phyloP scores from a whole-genome alignment of 1,140 invertebrate genomes.

The Oryctes rhinoceros region DNA sequence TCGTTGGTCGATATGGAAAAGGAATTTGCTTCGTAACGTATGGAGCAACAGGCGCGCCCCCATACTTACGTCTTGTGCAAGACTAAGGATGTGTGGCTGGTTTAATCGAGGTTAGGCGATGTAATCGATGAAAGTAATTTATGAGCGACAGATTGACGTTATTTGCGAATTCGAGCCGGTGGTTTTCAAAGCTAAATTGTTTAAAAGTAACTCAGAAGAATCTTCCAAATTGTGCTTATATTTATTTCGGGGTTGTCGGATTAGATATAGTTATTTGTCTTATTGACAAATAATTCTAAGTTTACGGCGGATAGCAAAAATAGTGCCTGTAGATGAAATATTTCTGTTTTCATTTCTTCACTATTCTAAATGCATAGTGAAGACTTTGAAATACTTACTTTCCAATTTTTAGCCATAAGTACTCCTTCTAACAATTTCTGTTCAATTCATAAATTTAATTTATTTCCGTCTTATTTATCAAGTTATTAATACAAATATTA shows the following conservation, averaged over 20 bases:
- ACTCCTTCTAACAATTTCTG: neutral
- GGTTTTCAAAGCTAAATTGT: too few species aligned
- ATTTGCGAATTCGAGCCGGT: too few species aligned
- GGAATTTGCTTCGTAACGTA: slow-evolving; percentile 67
- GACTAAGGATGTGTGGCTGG: slow-evolving; percentile 20
- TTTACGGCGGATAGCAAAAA: too few species aligned
- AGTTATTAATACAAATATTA: slow-evolving; percentile 19
- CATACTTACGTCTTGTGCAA: slow-evolving; percentile 12
- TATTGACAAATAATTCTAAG: too few species aligned
- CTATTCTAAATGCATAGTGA: slow-evolving; percentile 21
- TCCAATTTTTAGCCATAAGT: too few species aligned
- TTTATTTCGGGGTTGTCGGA: too few species aligned
- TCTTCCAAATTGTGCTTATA: too few species aligned
- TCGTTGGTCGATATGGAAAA: slow-evolving; percentile 66
- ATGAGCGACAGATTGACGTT: too few species aligned
- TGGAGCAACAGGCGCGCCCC: slow-evolving; percentile 12
- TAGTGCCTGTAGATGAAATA: too few species aligned
- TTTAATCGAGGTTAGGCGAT: neutral
- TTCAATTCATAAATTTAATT: neutral
- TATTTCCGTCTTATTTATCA: neutral
- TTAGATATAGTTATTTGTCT: too few species aligned
- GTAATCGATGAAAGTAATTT: neutral
- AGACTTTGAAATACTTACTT: slow-evolving; percentile 8
- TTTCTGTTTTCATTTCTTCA: neutral
- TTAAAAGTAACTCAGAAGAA: too few species aligned